These are phyloP conservation scores for Scaptomyza hsui DNA, from an alignment of 1,140 invertebrate genomes.

Conservation along the genomic window DNA sequence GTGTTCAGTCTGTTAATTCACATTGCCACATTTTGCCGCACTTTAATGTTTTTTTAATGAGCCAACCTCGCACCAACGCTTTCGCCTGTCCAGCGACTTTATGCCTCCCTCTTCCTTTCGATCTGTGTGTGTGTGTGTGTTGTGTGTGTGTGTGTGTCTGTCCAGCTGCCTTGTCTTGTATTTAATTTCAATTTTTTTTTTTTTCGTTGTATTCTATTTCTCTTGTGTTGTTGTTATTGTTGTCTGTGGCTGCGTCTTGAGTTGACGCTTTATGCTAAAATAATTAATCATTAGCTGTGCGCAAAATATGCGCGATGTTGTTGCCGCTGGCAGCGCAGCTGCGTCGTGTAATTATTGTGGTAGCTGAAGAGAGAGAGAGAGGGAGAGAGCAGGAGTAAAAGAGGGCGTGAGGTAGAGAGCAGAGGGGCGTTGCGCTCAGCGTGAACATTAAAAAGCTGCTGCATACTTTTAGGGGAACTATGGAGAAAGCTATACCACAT, in stretches of 20 bases:
- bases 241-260: slow-evolving; percentile 57
- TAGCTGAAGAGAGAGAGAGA: slow-evolving; percentile 3
- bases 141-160: slow-evolving; percentile 36
- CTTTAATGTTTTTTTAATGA: slow-evolving; percentile 83
- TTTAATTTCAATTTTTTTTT: slow-evolving; percentile 72
- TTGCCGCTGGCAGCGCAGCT: slow-evolving; percentile 46
- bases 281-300: slow-evolving; percentile 77
- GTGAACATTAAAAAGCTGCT: slow-evolving; percentile 71
- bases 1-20: slow-evolving; percentile 37
- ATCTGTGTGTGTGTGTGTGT: no score
- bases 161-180: slow-evolving; percentile 58
- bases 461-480: slow-evolving; percentile 48
- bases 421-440: slow-evolving; percentile 16
- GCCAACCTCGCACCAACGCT: slow-evolving; percentile 35
- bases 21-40: slow-evolving; percentile 48
- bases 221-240: slow-evolving; percentile 6
- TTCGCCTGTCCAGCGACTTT: slow-evolving; percentile 34
- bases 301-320: slow-evolving; percentile 73
- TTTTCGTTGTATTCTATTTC: background rate
- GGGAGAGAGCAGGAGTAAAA: no score
- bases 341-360: slow-evolving; percentile 74
- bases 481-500: background rate
- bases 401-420: background rate
- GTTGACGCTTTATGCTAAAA: slow-evolving; percentile 82
- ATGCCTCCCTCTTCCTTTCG: slow-evolving; percentile 2